Evolutionary conservation across 1,140 invertebrate species (phyloP).

Genomic region (Drosophila setifemur): DNA sequence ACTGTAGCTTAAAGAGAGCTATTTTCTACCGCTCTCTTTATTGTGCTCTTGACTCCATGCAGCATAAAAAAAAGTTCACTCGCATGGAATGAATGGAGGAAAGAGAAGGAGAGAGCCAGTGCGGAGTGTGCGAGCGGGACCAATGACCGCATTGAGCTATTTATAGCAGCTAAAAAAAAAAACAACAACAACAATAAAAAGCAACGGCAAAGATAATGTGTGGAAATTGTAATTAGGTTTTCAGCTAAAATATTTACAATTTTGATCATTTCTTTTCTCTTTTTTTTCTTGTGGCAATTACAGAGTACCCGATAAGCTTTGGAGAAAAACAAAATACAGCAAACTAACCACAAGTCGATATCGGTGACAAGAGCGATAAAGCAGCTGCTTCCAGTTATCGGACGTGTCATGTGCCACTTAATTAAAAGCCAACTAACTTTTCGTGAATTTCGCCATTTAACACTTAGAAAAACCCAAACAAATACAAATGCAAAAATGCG

Average conservation of each 20-base stretch:
- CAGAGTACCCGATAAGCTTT: conserved; percentile 7
- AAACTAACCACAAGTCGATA: conserved; percentile 14
- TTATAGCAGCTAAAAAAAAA: conserved; percentile 57
- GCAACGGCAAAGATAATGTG: conserved; percentile 32
- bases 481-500: conserved; percentile 24
- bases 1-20: conserved; percentile 1
- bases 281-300: conserved; percentile 9
- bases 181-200: conserved; percentile 29
- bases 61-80: conserved; percentile 61
- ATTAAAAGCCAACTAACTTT: conserved; percentile 35
- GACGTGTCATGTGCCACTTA: conserved; percentile 44
- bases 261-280: not conserved
- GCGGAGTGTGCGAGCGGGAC: conserved; percentile 53
- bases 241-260: conserved; percentile 45
- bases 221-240: conserved; percentile 75
- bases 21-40: not conserved
- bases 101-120: not conserved
- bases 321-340: not conserved
- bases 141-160: conserved; percentile 79
- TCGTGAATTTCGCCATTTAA: conserved; percentile 54
- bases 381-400: conserved; percentile 25
- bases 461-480: conserved; percentile 33
- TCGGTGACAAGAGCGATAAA: conserved; percentile 32
- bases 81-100: conserved; percentile 36
- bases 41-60: conserved; percentile 23